These are phyloP conservation scores for Leptura quadrifasciata DNA, from an alignment of 2,888 invertebrate genomes.

Conservation along the genomic window DNA sequence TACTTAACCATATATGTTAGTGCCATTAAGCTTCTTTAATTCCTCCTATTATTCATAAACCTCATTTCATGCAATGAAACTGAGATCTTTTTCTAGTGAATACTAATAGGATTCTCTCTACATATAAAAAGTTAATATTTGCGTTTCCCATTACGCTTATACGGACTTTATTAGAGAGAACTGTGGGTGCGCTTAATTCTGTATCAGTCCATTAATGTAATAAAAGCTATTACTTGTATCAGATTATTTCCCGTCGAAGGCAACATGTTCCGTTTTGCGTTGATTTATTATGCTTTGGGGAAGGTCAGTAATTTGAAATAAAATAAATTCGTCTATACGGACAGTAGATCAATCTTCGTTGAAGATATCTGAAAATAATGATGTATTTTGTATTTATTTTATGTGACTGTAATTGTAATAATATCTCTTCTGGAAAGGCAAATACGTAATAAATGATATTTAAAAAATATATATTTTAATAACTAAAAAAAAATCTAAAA, in stretches of 20 bases:
- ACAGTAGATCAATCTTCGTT: conserved; percentile 3
- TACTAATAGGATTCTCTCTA: not conserved
- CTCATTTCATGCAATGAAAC: too few relatives aligned
- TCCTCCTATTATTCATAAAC: too few relatives aligned
- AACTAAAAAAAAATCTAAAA: too few relatives aligned
- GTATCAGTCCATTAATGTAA: not conserved
- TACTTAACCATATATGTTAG: too few relatives aligned
- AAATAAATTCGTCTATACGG: not conserved
- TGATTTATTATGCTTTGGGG: conserved; percentile 2
- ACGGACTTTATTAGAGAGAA: not conserved
- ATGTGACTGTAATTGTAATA: not conserved
- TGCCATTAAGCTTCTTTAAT: too few relatives aligned
- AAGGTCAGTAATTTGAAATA: conserved; percentile 3
- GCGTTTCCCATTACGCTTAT: not conserved
- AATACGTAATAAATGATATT: not conserved
- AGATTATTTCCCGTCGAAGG: conserved; percentile 1
- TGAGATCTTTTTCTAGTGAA: too few relatives aligned
- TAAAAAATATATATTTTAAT: too few relatives aligned
- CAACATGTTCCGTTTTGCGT: not conserved
- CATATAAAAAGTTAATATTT: not conserved
- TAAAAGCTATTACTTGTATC: conserved; percentile 7
- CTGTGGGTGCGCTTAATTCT: not conserved
- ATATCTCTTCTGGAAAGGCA: not conserved
- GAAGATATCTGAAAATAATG: not conserved
- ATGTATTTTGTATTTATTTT: not conserved